Percentiles rank a stretch among this genome's conserved stretches.
These are phyloP conservation scores for Euproctis similis DNA, from an alignment of 2,888 invertebrate genomes.

Conservation along the genomic window DNA sequence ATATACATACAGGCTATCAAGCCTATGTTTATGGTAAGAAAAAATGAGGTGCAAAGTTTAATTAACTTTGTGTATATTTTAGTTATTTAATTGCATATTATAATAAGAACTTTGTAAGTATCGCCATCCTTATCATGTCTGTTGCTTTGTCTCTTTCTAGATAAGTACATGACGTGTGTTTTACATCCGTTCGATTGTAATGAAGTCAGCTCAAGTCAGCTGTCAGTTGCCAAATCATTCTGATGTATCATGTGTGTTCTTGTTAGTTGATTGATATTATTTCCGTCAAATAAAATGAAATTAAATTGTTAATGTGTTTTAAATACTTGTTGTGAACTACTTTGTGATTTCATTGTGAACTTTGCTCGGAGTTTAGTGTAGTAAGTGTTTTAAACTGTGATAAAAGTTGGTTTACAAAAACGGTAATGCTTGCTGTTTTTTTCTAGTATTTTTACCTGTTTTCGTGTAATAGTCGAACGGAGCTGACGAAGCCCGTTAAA, in stretches of 20 bases:
- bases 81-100: no score
- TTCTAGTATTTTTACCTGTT: conserved; percentile 47
- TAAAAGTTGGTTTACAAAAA: conserved; percentile 27
- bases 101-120: no score
- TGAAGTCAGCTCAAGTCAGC: no score
- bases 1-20: no score
- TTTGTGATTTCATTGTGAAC: conserved; percentile 19
- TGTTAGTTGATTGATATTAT: conserved; percentile 35
- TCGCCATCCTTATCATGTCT: no score
- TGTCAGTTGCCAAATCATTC: conserved; percentile 57
- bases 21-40: no score
- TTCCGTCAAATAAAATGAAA: conserved; percentile 36
- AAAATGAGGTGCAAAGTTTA: no score
- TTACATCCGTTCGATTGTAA: conserved; percentile 32
- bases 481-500: conserved; percentile 47
- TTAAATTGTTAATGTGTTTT: conserved; percentile 22
- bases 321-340: conserved; percentile 20
- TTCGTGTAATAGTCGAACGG: conserved; percentile 42
- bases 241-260: conserved; percentile 43
- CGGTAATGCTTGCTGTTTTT: conserved; percentile 35
- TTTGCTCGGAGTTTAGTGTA: conserved; percentile 31
- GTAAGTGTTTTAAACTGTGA: conserved; percentile 16
- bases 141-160: conserved; percentile 36
- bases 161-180: conserved; percentile 60
- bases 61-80: no score